Conservation (phyloP, 2,888 invertebrate species). For the Alitta virens region DNA sequence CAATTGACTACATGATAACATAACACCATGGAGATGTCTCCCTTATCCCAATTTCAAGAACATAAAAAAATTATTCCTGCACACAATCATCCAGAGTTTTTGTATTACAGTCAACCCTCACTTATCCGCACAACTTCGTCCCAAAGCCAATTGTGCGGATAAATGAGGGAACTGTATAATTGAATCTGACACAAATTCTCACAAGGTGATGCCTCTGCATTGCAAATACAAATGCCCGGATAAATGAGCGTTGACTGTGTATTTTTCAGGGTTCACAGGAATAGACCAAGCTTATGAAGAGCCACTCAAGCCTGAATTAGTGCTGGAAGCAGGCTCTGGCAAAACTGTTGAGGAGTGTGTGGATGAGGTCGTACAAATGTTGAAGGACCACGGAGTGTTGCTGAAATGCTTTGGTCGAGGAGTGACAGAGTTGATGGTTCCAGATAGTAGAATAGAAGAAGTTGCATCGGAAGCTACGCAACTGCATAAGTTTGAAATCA, state of each 20-base stretch:
- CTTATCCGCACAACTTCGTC: too few relatives aligned
- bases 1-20: too few relatives aligned
- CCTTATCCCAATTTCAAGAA: too few relatives aligned
- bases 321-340: constrained; percentile 76
- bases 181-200: constrained; percentile 96
- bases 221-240: constrained; percentile 96
- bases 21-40: too few relatives aligned
- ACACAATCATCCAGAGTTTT: too few relatives aligned
- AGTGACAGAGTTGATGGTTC: constrained; percentile 79
- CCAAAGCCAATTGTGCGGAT: too few relatives aligned
- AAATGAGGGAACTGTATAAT: too few relatives aligned
- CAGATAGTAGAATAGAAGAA: constrained; percentile 64
- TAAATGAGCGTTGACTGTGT: constrained; percentile 92
- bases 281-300: constrained; percentile 91
- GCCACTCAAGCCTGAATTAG: constrained; percentile 81
- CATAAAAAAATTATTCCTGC: too few relatives aligned
- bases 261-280: constrained; percentile 81
- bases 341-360: constrained; percentile 82
- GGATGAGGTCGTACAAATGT: constrained; percentile 76
- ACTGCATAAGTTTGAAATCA: constrained; percentile 74
- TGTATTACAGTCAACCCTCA: too few relatives aligned
- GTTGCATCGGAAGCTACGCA: constrained; percentile 72
- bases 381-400: constrained; percentile 63
- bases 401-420: constrained; percentile 54
- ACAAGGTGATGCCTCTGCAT: constrained; percentile 88